Percentiles rank a stretch among this genome's conserved stretches.
These are phyloP conservation scores for Ianthella basta DNA, from an alignment of 37 sponge, comb jelly and placozoan species.

Conservation along the genomic window DNA sequence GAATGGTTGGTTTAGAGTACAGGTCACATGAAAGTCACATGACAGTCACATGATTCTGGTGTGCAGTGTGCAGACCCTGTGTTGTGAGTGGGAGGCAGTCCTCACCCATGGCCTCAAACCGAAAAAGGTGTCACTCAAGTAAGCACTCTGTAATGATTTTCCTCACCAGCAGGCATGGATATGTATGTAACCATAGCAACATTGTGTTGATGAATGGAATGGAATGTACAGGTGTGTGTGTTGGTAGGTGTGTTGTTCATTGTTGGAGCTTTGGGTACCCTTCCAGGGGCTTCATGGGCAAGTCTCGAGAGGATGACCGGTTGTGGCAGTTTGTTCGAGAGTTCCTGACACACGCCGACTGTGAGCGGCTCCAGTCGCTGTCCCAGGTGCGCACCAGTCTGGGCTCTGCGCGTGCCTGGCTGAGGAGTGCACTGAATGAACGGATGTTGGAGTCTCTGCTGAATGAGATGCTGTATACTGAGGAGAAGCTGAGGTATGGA, in stretches of 20 bases:
- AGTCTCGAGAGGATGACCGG: background rate
- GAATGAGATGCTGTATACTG: conserved; percentile 39
- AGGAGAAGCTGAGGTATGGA: conserved; percentile 40
- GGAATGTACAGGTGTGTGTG: background rate
- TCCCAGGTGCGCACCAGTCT: background rate
- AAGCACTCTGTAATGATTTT: background rate
- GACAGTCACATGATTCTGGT: background rate
- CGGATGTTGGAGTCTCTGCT: conserved; percentile 72
- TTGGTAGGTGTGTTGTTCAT: background rate
- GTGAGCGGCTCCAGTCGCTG: conserved; percentile 4
- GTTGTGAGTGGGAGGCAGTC: conserved; percentile 86
- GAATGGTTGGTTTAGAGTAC: conserved; percentile 39
- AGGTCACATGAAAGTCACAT: too few relatives aligned
- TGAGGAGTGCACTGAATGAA: conserved; percentile 83
- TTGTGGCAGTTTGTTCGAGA: conserved; percentile 20
- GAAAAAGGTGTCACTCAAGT: background rate
- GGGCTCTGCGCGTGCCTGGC: conserved; percentile 72
- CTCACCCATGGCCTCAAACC: conserved; percentile 70
- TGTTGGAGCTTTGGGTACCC: background rate
- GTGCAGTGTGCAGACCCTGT: conserved; percentile 72
- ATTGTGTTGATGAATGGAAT: background rate
- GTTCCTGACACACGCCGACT: background rate
- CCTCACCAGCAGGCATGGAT: background rate
- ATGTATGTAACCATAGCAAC: background rate
- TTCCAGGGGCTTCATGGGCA: background rate